Evolutionary conservation across 2,797 vertebrate species (phyloP).

Genomic region (Amblyopsis hoosieri): DNA sequence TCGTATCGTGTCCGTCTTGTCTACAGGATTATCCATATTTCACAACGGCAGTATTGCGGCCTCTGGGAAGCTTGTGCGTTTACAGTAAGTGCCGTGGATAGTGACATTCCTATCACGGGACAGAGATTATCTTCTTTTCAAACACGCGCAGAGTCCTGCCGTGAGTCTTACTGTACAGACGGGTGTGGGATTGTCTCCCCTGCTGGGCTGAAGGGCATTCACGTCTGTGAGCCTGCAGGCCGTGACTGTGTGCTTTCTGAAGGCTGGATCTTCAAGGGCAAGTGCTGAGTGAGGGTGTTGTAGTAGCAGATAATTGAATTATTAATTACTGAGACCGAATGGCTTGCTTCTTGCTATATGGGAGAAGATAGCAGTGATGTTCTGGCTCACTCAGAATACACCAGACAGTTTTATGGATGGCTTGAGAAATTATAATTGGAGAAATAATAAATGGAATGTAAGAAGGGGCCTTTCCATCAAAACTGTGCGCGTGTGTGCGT

Average conservation of each 20-base stretch:
- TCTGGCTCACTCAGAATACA: slow-evolving; percentile 38
- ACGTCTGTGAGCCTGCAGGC: slow-evolving; percentile 40
- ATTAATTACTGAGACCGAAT: slow-evolving; percentile 51
- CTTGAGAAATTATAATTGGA: background rate
- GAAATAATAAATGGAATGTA: slow-evolving; percentile 19
- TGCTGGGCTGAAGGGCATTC: slow-evolving; percentile 63
- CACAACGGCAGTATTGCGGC: no score
- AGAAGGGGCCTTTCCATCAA: no score
- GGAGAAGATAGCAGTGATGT: slow-evolving; percentile 33
- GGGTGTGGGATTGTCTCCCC: slow-evolving; percentile 37
- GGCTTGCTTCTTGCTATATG: slow-evolving; percentile 23
- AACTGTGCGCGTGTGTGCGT: no score
- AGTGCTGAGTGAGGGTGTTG: slow-evolving; percentile 43
- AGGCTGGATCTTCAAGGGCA: slow-evolving; percentile 53
- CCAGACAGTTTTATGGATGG: slow-evolving; percentile 1
- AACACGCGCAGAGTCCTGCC: no score
- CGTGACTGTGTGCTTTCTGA: slow-evolving; percentile 41
- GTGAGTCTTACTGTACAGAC: slow-evolving; percentile 51
- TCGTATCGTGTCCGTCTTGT: background rate
- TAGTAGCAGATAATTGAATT: slow-evolving; percentile 37
- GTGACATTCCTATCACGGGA: slow-evolving; percentile 41
- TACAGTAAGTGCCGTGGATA: background rate
- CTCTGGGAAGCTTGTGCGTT: no score
- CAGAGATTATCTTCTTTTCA: slow-evolving; percentile 33
- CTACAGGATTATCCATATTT: no score